These are phyloP conservation scores for Pharmacophagus antenor DNA, from an alignment of 2,888 invertebrate species.

Conservation along the genomic window DNA sequence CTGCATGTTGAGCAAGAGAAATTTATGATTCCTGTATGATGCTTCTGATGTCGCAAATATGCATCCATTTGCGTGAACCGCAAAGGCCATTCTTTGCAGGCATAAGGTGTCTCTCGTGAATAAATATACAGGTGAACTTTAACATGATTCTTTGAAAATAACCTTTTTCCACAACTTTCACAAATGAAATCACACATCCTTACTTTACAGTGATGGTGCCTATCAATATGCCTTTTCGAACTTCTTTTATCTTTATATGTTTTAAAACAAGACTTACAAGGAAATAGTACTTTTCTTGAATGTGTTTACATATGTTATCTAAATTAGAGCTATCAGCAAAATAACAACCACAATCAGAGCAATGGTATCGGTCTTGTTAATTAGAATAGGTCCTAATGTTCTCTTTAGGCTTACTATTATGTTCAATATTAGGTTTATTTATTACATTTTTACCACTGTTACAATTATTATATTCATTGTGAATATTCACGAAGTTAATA, in stretches of 20 bases:
- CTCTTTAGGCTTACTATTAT: conserved; percentile 34
- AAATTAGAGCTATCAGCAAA: conserved; percentile 52
- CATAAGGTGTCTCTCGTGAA: conserved; percentile 67
- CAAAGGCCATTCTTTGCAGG: conserved; percentile 53
- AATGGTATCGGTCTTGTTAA: conserved; percentile 36
- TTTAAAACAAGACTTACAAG: conserved; percentile 57
- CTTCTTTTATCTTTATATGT: conserved; percentile 55
- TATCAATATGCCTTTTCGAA: conserved; percentile 55
- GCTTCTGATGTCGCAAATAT: conserved; percentile 52
- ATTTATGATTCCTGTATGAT: conserved; percentile 55
- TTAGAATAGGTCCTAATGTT: conserved; percentile 35
- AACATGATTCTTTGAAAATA: conserved; percentile 57
- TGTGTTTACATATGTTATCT: conserved; percentile 58
- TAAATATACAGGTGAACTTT: conserved; percentile 62
- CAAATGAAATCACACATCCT: conserved; percentile 58
- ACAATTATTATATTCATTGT: conserved; percentile 31
- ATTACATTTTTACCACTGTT: conserved; percentile 24
- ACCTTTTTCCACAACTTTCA: conserved; percentile 66
- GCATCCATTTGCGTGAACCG: conserved; percentile 60
- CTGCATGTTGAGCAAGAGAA: conserved; percentile 54
- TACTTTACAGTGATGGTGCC: conserved; percentile 46
- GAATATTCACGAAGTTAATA: conserved; percentile 28
- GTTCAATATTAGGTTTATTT: neutral
- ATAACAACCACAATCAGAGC: conserved; percentile 49
- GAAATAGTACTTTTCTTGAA: conserved; percentile 51